These are phyloP conservation scores for Myrmophylax atrothorax DNA, from an alignment of 2,113 vertebrate genomes.

Conservation along the genomic window DNA sequence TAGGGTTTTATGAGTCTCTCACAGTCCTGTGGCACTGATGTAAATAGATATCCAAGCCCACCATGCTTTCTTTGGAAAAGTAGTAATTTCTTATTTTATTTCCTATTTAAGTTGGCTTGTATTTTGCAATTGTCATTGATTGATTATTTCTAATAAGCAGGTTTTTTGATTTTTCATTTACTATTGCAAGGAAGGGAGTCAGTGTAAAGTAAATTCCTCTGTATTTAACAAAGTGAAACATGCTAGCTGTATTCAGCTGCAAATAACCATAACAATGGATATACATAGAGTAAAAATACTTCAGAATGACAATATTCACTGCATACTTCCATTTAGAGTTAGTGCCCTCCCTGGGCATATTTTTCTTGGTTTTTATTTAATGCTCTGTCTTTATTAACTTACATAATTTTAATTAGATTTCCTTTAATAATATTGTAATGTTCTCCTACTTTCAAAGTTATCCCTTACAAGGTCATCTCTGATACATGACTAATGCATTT, in stretches of 20 bases:
- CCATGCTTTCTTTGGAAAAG: slow-evolving; percentile 18
- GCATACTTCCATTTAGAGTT: neutral
- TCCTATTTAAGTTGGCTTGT: slow-evolving; percentile 5
- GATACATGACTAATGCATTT: slow-evolving; percentile 26
- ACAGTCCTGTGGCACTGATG: neutral
- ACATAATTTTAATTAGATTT: slow-evolving; percentile 53
- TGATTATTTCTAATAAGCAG: neutral
- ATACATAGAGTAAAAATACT: neutral
- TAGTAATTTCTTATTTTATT: slow-evolving; percentile 45
- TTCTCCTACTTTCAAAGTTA: neutral
- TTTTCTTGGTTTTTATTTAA: slow-evolving; percentile 39
- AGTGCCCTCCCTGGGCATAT: neutral
- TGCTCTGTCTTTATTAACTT: slow-evolving; percentile 22
- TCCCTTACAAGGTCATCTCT: slow-evolving; percentile 33
- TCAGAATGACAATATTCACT: neutral
- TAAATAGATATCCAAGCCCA: neutral
- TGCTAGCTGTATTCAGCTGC: neutral
- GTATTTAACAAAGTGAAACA: neutral
- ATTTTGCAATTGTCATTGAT: slow-evolving; percentile 55
- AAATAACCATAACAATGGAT: neutral
- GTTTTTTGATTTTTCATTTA: neutral
- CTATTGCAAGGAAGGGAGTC: neutral
- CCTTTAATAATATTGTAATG: neutral
- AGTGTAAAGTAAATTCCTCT: neutral
- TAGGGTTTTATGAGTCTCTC: neutral